phyloP scores from a whole-genome alignment of 2,888 invertebrate genomes.

The Baronia brevicornis region DNA sequence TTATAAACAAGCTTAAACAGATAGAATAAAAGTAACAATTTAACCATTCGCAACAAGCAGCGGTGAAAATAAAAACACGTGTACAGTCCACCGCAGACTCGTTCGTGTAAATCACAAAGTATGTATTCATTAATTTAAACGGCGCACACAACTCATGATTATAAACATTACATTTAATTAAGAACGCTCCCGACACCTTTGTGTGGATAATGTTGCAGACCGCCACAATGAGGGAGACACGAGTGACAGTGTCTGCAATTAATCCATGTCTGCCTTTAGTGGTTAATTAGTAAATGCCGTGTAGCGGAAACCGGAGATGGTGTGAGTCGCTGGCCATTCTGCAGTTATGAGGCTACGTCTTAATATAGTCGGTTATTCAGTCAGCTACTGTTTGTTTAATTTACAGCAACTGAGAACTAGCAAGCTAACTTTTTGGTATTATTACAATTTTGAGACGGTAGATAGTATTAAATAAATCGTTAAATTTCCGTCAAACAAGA shows the following conservation, averaged over 20 bases:
- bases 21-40: no score
- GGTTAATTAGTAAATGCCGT: constrained; percentile 62
- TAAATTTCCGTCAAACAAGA: no score
- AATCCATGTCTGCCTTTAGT: constrained; percentile 62
- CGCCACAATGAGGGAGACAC: constrained; percentile 25
- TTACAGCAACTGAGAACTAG: no score
- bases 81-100: constrained; percentile 22
- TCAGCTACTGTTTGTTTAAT: no score
- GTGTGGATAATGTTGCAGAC: constrained; percentile 48
- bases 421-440: no score
- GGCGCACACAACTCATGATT: constrained; percentile 38
- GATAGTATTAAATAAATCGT: no score
- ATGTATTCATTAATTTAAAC: constrained; percentile 39
- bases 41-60: constrained; percentile 12
- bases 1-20: no score
- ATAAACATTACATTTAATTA: constrained; percentile 52
- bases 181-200: constrained; percentile 56
- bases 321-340: constrained; percentile 56
- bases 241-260: constrained; percentile 53
- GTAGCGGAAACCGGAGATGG: constrained; percentile 64
- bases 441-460: no score
- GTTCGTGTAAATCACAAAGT: constrained; percentile 44
- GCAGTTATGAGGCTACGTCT: constrained; percentile 18
- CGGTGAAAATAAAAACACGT: constrained; percentile 17
- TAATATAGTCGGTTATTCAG: constrained; percentile 3